phyloP scores from a whole-genome alignment of 2,888 invertebrate species.

The Dendrolimus houi region DNA sequence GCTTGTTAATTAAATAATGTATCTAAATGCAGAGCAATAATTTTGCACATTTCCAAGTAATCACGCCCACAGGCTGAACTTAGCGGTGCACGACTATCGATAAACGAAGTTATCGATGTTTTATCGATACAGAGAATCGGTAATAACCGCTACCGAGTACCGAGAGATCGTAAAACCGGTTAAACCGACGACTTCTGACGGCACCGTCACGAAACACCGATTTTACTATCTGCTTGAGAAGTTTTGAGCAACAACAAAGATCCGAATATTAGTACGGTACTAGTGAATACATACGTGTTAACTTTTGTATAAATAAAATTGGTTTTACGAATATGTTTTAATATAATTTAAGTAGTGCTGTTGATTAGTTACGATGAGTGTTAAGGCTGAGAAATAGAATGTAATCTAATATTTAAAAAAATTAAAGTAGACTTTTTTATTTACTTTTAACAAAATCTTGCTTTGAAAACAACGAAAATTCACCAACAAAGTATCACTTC shows the following conservation, averaged over 20 bases:
- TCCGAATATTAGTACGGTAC: background rate
- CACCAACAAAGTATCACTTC: too few species aligned
- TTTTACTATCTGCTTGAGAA: constrained; percentile 49
- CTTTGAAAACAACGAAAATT: too few species aligned
- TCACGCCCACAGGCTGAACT: constrained; percentile 15
- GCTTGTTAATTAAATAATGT: too few species aligned
- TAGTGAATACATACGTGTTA: background rate
- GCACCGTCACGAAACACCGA: constrained; percentile 29
- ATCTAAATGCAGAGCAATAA: too few species aligned
- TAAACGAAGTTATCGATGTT: constrained; percentile 31
- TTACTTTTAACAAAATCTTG: too few species aligned
- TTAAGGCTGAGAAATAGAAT: too few species aligned
- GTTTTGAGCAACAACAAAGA: constrained; percentile 45
- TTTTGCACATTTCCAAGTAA: constrained; percentile 12
- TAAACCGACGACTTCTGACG: constrained; percentile 43
- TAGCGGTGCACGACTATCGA: constrained; percentile 15
- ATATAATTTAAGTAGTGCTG: too few species aligned
- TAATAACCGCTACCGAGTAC: constrained; percentile 35
- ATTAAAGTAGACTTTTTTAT: too few species aligned
- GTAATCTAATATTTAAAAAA: too few species aligned
- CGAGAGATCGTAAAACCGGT: constrained; percentile 39
- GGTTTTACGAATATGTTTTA: too few species aligned
- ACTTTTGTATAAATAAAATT: too few species aligned
- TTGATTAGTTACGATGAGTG: too few species aligned
- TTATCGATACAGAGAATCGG: constrained; percentile 44